A percentile compares a stretch with the other conserved stretches of the same genome.
Evolutionary conservation across 2,888 invertebrate species (phyloP).

Genomic region (Neoscelio sp.): DNA sequence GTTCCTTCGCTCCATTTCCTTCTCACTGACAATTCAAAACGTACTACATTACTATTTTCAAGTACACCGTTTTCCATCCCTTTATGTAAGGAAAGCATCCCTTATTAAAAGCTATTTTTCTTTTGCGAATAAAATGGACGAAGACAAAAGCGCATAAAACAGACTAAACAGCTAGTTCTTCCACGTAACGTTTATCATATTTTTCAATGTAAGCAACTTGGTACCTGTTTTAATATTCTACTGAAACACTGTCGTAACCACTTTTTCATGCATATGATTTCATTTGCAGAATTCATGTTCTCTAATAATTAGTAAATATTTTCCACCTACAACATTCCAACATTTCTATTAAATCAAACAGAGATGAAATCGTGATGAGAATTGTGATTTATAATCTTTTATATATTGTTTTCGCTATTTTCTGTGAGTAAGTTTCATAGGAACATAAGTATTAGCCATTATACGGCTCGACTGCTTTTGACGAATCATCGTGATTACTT

Average conservation of each 20-base stretch:
- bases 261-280: neutral
- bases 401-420: conserved; percentile 1
- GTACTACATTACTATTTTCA: too few species aligned
- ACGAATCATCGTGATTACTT: conserved; percentile 43
- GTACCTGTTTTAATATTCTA: too few species aligned
- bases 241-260: neutral
- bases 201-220: neutral
- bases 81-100: conserved; percentile 1
- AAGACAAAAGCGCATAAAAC: neutral
- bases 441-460: conserved; percentile 32
- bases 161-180: neutral
- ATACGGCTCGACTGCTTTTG: conserved; percentile 36
- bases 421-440: conserved; percentile 17
- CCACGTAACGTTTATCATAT: neutral
- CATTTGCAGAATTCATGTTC: neutral
- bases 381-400: neutral
- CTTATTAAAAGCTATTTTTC: conserved; percentile 15
- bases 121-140: conserved; percentile 5
- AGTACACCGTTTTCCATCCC: neutral
- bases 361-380: too few species aligned
- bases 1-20: too few species aligned
- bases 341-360: too few species aligned
- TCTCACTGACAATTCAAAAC: too few species aligned
- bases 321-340: too few species aligned
- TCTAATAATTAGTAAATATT: too few species aligned